phyloP scores from a whole-genome alignment of 2,797 vertebrate genomes.

The Cheirogaleus major region DNA sequence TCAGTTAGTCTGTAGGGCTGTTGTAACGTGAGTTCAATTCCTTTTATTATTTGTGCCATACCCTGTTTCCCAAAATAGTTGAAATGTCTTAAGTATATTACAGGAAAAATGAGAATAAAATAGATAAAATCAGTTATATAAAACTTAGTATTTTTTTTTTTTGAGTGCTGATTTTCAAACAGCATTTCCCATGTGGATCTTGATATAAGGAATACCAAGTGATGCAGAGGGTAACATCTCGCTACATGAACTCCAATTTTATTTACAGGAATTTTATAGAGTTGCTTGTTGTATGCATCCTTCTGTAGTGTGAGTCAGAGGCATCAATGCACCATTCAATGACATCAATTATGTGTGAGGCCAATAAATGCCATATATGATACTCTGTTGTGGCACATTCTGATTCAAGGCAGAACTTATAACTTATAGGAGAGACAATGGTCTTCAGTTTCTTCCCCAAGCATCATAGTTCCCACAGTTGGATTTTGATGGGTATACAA shows the following conservation, averaged over 20 bases:
- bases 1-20: not conserved
- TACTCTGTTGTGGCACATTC: not conserved
- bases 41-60: not conserved
- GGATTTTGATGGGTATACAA: not conserved
- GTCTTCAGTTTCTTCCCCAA: not conserved
- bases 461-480: not conserved
- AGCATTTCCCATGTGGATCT: not conserved
- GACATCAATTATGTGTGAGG: not conserved
- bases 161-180: constrained; percentile 7
- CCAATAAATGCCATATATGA: not conserved
- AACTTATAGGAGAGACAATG: not conserved
- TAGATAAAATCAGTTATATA: not conserved
- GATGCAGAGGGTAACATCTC: not conserved
- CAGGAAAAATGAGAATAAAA: not conserved
- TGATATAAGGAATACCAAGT: not conserved
- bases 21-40: not conserved
- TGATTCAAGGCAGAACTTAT: not conserved
- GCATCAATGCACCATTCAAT: not conserved
- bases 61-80: not conserved
- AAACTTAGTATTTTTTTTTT: not conserved
- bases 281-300: not conserved
- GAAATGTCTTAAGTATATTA: not conserved
- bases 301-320: not conserved
- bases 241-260: not conserved
- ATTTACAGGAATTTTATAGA: not conserved